Conservation (phyloP, 2,888 invertebrate species). For the Diplazon laetatorius region DNA sequence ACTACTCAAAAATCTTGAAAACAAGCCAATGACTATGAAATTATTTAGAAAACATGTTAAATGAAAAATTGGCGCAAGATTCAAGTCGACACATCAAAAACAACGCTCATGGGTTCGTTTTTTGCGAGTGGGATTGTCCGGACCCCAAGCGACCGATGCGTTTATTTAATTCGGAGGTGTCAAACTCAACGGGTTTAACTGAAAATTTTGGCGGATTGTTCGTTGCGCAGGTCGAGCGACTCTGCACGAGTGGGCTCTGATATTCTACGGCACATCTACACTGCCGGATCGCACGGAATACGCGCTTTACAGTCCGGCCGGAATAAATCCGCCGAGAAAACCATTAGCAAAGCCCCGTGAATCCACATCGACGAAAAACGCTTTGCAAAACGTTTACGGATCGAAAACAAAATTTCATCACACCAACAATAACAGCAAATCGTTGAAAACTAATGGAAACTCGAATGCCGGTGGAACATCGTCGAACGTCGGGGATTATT, state of each 20-base stretch:
- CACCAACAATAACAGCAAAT: constrained; percentile 83
- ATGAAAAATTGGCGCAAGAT: no score
- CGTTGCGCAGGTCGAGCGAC: constrained; percentile 90
- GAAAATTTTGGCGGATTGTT: constrained; percentile 49
- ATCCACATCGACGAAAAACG: constrained; percentile 74
- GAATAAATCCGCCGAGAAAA: constrained; percentile 72
- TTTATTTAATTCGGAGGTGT: no score
- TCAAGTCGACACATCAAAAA: no score
- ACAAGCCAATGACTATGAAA: no score
- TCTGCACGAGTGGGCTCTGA: constrained; percentile 96
- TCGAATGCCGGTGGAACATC: constrained; percentile 41
- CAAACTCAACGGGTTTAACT: constrained; percentile 73
- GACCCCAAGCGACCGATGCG: no score
- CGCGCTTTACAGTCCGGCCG: constrained; percentile 75
- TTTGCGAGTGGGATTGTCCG: no score
- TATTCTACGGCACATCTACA: constrained; percentile 93
- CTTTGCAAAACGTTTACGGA: constrained; percentile 64
- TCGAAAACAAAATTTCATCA: constrained; percentile 83
- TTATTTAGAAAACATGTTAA: no score
- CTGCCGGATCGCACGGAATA: constrained; percentile 81
- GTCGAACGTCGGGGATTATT: constrained; percentile 74
- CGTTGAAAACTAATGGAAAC: constrained; percentile 75
- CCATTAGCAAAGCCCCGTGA: constrained; percentile 76
- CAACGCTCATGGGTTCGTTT: no score
- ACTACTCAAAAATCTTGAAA: no score